Evolutionary conservation across 2,113 vertebrate genomes (phyloP), one percentile per base, ranked within the genome.

Genomic region (Pachycephala philippinensis): DNA sequence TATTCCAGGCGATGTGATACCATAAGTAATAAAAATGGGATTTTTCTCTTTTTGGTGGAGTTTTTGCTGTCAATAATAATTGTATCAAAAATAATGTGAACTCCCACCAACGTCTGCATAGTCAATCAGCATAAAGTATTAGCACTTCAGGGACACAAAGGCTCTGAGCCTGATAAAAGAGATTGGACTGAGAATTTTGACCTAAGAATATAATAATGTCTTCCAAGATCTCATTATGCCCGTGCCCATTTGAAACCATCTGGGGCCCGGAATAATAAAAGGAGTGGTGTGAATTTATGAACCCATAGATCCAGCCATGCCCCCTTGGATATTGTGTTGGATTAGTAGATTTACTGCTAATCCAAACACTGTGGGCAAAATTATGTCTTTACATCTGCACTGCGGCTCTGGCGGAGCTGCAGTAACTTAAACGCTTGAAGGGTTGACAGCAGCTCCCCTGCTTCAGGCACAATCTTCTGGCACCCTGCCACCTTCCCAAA

Each of bases 321-420:
- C 85, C 64, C 84, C 92, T 91, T 97, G 92, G 90, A 96, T 96
- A 96, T 96, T 97, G 95, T 52, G 42, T 63, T 97, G 95, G 93
- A 97, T 98, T 97, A 96, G 89, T 88, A 96, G 95, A 96, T 98
- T 97, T 97, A 96, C 89, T 71, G 78, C 92, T 96, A 96, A 97
- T 97, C 86, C 93, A 97, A 98, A 97, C 83, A 94, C 77, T 81
- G 54, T 81, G 84, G 89, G 65, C 78, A 88, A 95, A 96, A 94
- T 97, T 89, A 94, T 96, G 90, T 95, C 87, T 98, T 96, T 93
- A 96, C 87, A 78, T 90, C 90, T 94, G 80, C 91, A 97, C 53
- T 86, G 74, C 70, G 45, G 85, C 60, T 85, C 85, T 88, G 21
- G 7, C 61, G 27, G 92, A 95, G 84, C 89, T 7, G 79, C 89